Base-by-base conservation (phyloP, 1,140 invertebrate species). In the Popillia japonica region DNA sequence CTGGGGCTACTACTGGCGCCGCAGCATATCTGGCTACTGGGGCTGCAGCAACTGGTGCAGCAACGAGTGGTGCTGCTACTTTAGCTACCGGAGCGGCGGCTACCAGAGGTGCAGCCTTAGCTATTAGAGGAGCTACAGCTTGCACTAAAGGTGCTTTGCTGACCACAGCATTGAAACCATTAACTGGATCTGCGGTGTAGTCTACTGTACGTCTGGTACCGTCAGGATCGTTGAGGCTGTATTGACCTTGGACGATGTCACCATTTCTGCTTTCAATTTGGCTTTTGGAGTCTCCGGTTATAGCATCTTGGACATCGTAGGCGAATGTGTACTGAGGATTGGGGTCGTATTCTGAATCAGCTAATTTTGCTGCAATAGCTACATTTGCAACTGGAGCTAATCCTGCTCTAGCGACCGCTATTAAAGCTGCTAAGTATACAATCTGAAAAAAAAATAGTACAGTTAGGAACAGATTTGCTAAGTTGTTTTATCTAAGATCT, bases 201-300 rank as follows among this genome's bases (percentile, higher is more conserved):
- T 91, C 90, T 2, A 92, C 90, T 91, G 90, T 6, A 91, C 89
- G 80, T 92, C 90, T 41, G 90, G 86, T 92, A 91, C 73, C 89
- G 88, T 78, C 92, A 89, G 92, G 90, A 78, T 93, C 91, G 27
- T 91, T 87, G 10, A 92, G 83, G 2, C 90, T 91, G 86, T 92
- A 92, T 72, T 89, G 89, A 42, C 92, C 92, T 82, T 92, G 89
- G 8, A 92, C 92, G 17, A 92, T 88, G 83, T 92, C 91, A 10
- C 92, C 92, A 75, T 88, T 86, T 3, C 90, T 86, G 22, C 86
- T 87, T 85, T 91, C 90, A 75, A 89, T 86, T 84, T 91, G 90
- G 79, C 87, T 89, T 84, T 91, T 91, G 80, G 88, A 87, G 81
- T 91, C 90, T 10, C 91, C 90, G 59, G 88, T 92, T 81, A 89